A percentile compares a stretch with the other conserved stretches of the same genome.
phyloP scores from a whole-genome alignment of 2,888 invertebrate species.

The Andricus quercusramuli region DNA sequence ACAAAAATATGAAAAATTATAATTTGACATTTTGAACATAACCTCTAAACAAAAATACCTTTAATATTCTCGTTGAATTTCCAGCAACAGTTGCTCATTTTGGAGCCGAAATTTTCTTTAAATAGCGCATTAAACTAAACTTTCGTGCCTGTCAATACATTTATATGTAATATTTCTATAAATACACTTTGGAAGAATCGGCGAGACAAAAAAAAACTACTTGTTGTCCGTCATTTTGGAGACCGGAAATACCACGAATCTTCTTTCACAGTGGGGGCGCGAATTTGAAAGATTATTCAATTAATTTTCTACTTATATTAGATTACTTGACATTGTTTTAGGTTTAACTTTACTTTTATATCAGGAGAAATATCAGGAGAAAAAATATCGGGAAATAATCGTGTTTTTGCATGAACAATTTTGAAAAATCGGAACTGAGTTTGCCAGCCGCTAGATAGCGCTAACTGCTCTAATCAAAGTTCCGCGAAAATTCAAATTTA shows the following conservation, averaged over 20 bases:
- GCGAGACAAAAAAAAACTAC: slow-evolving; percentile 1
- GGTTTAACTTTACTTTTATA: not conserved
- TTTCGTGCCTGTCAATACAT: not conserved
- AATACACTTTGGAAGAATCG: not conserved
- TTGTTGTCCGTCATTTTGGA: not conserved
- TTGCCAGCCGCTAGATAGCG: too few relatives aligned
- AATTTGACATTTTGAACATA: not conserved
- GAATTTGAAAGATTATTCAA: not conserved
- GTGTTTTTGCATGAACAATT: not conserved
- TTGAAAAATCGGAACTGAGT: not conserved
- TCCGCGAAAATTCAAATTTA: too few relatives aligned
- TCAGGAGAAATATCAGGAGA: not conserved
- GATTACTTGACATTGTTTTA: not conserved
- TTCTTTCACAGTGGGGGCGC: not conserved
- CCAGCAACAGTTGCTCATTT: slow-evolving; percentile 74
- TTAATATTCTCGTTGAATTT: slow-evolving; percentile 74
- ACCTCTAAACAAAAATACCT: slow-evolving; percentile 63
- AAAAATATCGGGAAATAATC: not conserved
- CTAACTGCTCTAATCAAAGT: too few relatives aligned
- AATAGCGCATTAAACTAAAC: not conserved
- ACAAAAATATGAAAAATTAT: not conserved
- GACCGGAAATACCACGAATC: not conserved
- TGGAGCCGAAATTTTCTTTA: slow-evolving; percentile 46
- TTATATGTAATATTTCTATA: slow-evolving; percentile 6
- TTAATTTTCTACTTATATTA: not conserved